Percentiles rank a stretch among this genome's conserved stretches.
Conservation (phyloP, 1,140 invertebrate genomes). For the Vanessa atalanta region DNA sequence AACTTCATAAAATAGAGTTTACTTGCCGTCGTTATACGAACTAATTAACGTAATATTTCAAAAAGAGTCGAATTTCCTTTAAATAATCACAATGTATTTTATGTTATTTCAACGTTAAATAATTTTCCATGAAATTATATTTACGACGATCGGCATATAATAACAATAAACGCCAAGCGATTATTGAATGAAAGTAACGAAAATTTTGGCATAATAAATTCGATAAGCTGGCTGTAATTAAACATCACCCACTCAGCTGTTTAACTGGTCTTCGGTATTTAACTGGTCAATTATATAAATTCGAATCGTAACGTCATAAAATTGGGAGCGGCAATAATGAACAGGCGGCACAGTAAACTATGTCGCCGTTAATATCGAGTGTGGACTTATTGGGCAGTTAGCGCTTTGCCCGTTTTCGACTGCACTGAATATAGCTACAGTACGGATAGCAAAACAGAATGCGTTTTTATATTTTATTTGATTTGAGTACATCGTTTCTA, state of each 20-base stretch:
- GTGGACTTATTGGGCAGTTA: constrained; percentile 65
- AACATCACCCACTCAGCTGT: constrained; percentile 46
- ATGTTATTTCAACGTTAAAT: constrained; percentile 10
- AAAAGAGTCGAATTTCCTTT: neutral
- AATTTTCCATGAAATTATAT: constrained; percentile 9
- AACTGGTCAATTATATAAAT: constrained; percentile 70
- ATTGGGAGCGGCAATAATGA: constrained; percentile 67
- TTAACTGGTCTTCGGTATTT: constrained; percentile 43
- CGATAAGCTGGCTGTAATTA: constrained; percentile 54
- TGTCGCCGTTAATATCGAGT: constrained; percentile 68
- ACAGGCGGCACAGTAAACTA: constrained; percentile 71
- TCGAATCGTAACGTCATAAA: constrained; percentile 69
- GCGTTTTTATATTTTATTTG: neutral
- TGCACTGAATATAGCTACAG: constrained; percentile 8
- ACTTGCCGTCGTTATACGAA: neutral
- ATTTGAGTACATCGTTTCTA: neutral
- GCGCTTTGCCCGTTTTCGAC: constrained; percentile 39
- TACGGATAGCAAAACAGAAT: neutral
- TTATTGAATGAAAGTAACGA: constrained; percentile 26
- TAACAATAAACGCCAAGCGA: constrained; percentile 29
- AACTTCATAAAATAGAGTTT: too few species aligned
- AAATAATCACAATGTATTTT: neutral
- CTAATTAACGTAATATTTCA: neutral
- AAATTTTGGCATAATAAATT: constrained; percentile 40
- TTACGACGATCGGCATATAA: constrained; percentile 10